Conservation (phyloP, 2,888 invertebrate genomes). For the Julus scanicus region DNA sequence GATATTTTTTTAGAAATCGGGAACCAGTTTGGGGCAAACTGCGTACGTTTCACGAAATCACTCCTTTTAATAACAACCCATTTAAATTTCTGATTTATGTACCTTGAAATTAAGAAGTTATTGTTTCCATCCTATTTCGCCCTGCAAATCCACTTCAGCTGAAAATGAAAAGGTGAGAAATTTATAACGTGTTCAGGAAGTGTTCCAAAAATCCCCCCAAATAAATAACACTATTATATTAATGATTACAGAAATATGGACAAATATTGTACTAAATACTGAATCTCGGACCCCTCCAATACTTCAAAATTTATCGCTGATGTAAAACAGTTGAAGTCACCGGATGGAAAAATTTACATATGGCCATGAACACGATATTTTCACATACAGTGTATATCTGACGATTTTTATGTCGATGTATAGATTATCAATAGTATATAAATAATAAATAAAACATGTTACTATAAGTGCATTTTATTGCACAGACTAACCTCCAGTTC, state of each 20-base stretch:
- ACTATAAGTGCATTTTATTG: too few relatives aligned
- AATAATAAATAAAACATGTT: too few relatives aligned
- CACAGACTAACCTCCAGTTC: too few relatives aligned
- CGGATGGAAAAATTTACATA: too few relatives aligned
- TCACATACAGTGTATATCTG: too few relatives aligned
- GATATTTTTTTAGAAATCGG: neutral
- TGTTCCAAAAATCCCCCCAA: neutral
- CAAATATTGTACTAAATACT: too few relatives aligned
- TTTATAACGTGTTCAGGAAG: neutral
- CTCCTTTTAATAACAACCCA: neutral
- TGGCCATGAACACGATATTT: too few relatives aligned
- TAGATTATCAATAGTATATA: too few relatives aligned
- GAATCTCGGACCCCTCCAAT: too few relatives aligned
- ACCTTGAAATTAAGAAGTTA: conserved; percentile 11
- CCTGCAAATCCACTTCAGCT: neutral
- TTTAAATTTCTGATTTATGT: neutral
- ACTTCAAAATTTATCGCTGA: too few relatives aligned
- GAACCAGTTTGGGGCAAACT: neutral
- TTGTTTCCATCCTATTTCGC: neutral
- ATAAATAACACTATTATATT: neutral
- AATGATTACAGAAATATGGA: neutral
- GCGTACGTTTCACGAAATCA: neutral
- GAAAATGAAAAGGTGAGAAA: neutral
- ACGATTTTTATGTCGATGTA: too few relatives aligned
- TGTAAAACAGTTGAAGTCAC: too few relatives aligned